Conservation (phyloP, 2,888 invertebrate genomes). For the Callyntrura guangdongensis region DNA sequence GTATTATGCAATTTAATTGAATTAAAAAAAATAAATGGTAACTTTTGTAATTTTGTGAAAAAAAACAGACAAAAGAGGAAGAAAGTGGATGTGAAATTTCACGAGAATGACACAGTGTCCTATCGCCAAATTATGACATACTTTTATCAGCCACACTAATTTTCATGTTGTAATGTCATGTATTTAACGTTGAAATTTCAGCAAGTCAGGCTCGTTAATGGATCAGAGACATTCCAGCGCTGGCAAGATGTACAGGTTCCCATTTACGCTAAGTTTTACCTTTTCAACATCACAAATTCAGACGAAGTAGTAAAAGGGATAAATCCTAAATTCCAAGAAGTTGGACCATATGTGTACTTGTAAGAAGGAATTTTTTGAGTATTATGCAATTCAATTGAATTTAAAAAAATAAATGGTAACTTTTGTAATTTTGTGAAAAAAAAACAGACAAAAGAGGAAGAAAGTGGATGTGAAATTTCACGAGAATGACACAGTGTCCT, state of each 20-base stretch:
- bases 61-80: slow-evolving; percentile 80
- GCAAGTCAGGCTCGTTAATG: slow-evolving; percentile 83
- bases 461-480: slow-evolving; percentile 80
- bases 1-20: not conserved
- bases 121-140: slow-evolving; percentile 81
- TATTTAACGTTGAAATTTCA: slow-evolving; percentile 65
- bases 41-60: no score
- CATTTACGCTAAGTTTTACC: slow-evolving; percentile 80
- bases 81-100: slow-evolving; percentile 78
- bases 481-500: slow-evolving; percentile 81
- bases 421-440: no score
- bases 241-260: slow-evolving; percentile 81
- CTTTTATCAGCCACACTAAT: slow-evolving; percentile 76
- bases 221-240: slow-evolving; percentile 81
- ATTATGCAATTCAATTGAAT: not conserved
- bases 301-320: slow-evolving; percentile 75
- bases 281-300: slow-evolving; percentile 84
- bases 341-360: slow-evolving; percentile 82
- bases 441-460: slow-evolving; percentile 80
- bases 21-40: not conserved
- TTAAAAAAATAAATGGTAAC: no score
- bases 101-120: slow-evolving; percentile 81
- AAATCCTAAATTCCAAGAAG: slow-evolving; percentile 72
- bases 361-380: slow-evolving; percentile 55
- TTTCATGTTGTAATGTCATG: not conserved